A percentile compares a stretch with the other conserved stretches of the same genome.
phyloP scores from a whole-genome alignment of 2,113 vertebrate species.

The Rhynchomys soricoides region DNA sequence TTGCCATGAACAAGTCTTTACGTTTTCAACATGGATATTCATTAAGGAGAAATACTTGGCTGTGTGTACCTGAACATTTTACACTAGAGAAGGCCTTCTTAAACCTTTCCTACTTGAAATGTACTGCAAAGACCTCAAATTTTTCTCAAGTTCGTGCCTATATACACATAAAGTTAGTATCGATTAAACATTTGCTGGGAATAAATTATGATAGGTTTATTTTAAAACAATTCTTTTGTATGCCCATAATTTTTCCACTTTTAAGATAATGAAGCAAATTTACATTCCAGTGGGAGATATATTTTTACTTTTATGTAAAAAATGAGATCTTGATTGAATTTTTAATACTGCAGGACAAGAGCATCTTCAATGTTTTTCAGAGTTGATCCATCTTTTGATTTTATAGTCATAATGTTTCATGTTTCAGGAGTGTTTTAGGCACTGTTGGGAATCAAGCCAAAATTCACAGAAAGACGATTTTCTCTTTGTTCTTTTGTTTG shows the following conservation, averaged over 20 bases:
- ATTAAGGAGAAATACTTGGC: not conserved
- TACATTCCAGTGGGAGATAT: not conserved
- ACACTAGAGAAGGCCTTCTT: not conserved
- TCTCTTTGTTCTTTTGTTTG: not conserved
- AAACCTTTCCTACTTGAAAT: not conserved
- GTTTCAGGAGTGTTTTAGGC: not conserved
- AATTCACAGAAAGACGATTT: not conserved
- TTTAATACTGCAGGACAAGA: not conserved
- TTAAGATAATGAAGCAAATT: not conserved
- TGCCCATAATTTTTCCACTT: not conserved
- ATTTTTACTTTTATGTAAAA: not conserved
- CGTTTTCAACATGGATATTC: conserved; percentile 40
- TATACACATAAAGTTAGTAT: not conserved
- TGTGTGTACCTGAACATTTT: not conserved
- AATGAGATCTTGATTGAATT: not conserved
- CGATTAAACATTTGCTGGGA: not conserved
- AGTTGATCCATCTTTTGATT: not conserved
- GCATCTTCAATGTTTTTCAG: not conserved
- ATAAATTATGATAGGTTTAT: not conserved
- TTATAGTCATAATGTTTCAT: not conserved
- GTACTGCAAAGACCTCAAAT: no score
- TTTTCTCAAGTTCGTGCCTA: not conserved
- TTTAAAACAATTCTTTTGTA: not conserved
- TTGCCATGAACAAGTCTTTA: not conserved
- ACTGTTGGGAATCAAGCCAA: not conserved